These are phyloP conservation scores for Diprion similis DNA, from an alignment of 1,140 invertebrate species.

Conservation along the genomic window DNA sequence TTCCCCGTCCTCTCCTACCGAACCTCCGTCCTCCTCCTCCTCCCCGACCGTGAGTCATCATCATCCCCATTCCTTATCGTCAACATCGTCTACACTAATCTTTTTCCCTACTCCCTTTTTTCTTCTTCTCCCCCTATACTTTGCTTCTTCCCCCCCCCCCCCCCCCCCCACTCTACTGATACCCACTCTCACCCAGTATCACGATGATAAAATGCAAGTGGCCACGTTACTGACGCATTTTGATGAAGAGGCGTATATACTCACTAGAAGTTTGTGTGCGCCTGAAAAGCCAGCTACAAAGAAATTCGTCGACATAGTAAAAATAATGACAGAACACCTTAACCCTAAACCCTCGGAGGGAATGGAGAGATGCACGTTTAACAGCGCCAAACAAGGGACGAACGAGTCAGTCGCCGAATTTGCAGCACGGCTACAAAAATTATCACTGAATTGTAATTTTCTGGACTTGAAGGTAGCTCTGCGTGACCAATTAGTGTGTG, in stretches of 20 bases:
- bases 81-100: too few species aligned
- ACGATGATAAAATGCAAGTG: constrained; percentile 4
- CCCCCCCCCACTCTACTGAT: too few species aligned
- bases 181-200: too few species aligned
- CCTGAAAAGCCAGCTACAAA: constrained; percentile 23
- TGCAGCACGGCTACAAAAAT: constrained; percentile 19
- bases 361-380: constrained; percentile 24
- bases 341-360: constrained; percentile 20
- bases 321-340: constrained; percentile 24
- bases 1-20: too few species aligned
- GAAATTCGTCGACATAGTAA: constrained; percentile 12
- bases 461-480: neutral
- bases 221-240: constrained; percentile 18
- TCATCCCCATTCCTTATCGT: too few species aligned
- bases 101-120: too few species aligned
- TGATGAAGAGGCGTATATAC: constrained; percentile 21
- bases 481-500: constrained; percentile 23
- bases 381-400: constrained; percentile 18
- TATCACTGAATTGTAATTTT: constrained; percentile 25
- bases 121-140: too few species aligned
- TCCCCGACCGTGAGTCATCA: too few species aligned
- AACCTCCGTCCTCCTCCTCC: too few species aligned
- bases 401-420: constrained; percentile 23
- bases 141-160: too few species aligned
- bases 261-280: constrained; percentile 22